A percentile compares a stretch with the other conserved stretches of the same genome.
Evolutionary conservation across 1,140 invertebrate genomes (phyloP).

Genomic region (Belonocnema kinseyi): DNA sequence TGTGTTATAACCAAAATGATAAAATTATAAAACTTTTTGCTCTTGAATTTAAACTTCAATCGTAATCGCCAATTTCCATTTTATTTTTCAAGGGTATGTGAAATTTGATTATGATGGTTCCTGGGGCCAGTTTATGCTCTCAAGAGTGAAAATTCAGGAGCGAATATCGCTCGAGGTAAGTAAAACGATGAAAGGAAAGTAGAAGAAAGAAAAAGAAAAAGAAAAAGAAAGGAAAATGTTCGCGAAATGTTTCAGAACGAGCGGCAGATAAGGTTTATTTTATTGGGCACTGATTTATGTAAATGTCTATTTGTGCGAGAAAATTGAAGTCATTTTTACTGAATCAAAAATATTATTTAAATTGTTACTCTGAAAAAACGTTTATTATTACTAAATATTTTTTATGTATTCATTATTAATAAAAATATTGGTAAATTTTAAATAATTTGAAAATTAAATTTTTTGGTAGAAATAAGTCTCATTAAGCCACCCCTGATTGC

Average conservation of each 20-base stretch:
- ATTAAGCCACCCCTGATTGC: background rate
- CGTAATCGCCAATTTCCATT: no score
- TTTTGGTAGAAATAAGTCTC: no score
- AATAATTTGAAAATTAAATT: background rate
- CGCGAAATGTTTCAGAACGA: conserved; percentile 12
- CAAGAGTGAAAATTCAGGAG: conserved; percentile 5
- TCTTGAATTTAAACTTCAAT: no score
- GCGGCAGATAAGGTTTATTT: conserved; percentile 12
- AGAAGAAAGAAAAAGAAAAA: background rate
- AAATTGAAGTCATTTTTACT: background rate
- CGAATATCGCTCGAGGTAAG: background rate
- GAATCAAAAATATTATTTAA: background rate
- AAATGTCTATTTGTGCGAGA: background rate
- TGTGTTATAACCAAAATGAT: no score
- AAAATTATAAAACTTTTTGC: no score
- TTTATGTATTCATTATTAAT: no score
- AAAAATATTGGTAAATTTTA: background rate
- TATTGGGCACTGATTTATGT: conserved; percentile 20
- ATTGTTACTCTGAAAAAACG: background rate
- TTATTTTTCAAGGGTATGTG: background rate
- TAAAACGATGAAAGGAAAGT: background rate
- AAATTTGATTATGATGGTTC: background rate
- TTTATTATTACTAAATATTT: background rate
- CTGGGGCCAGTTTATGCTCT: background rate
- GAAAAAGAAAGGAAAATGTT: background rate